phyloP scores from a whole-genome alignment of 2,797 vertebrate genomes.

The Sebastes melanostomus region DNA sequence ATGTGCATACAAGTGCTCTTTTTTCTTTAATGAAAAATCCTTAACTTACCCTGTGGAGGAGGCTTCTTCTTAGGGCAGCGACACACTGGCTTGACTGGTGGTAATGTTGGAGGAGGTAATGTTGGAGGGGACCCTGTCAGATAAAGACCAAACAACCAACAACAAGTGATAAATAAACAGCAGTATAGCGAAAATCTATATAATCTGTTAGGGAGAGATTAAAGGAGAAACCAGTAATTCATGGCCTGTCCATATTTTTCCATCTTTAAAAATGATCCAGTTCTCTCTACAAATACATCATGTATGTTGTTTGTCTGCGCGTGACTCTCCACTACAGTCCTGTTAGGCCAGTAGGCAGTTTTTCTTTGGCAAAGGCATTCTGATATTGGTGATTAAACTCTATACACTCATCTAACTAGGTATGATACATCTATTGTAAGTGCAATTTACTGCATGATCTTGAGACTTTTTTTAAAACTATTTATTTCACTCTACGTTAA shows the following conservation, averaged over 20 bases:
- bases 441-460: not conserved
- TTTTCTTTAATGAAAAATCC: not conserved
- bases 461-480: not conserved
- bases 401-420: not conserved
- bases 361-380: not conserved
- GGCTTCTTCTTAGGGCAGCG: not conserved
- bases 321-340: not conserved
- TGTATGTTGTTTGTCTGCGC: not conserved
- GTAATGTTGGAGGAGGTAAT: not conserved
- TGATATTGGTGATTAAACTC: not conserved
- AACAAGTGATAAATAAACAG: not conserved
- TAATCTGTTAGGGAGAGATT: not conserved
- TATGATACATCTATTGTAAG: not conserved
- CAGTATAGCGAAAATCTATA: not conserved
- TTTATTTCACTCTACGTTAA: not conserved
- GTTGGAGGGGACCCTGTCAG: slow-evolving; percentile 40
- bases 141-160: not conserved
- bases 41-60: slow-evolving; percentile 1
- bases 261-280: not conserved
- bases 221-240: not conserved
- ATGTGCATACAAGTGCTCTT: not conserved
- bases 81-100: not conserved
- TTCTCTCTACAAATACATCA: not conserved
- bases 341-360: not conserved
- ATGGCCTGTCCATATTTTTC: not conserved